Evolutionary conservation across 2,888 invertebrate genomes (phyloP).

Genomic region (Mythimna albipuncta): DNA sequence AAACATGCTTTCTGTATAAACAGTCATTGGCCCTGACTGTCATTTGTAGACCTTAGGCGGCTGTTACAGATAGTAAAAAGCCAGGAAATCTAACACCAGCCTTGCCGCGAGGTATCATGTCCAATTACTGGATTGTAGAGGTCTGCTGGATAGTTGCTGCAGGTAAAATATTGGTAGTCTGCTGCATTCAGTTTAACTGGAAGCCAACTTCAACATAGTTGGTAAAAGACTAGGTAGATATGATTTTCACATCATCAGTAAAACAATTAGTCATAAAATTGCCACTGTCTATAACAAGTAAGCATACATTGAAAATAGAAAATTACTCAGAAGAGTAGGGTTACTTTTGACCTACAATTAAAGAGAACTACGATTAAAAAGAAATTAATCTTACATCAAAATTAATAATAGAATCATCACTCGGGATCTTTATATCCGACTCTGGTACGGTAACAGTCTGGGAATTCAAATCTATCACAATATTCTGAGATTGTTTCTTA

Average conservation of each 20-base stretch:
- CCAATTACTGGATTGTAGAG: too few relatives aligned
- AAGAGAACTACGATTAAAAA: not conserved
- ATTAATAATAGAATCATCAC: constrained; percentile 92
- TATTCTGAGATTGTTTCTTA: constrained; percentile 92
- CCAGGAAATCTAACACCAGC: too few relatives aligned
- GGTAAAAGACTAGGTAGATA: not conserved
- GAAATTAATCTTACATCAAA: constrained; percentile 89
- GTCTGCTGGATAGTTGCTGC: too few relatives aligned
- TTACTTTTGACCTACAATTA: not conserved
- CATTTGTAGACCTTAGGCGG: too few relatives aligned
- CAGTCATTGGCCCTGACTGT: too few relatives aligned
- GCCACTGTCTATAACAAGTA: not conserved
- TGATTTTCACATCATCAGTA: not conserved
- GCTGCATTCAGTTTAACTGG: too few relatives aligned
- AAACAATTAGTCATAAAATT: not conserved
- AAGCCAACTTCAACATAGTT: too few relatives aligned
- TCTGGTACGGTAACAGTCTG: constrained; percentile 93
- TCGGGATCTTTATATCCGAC: constrained; percentile 83
- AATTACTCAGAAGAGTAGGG: too few relatives aligned
- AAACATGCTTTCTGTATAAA: too few relatives aligned
- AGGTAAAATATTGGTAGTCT: too few relatives aligned
- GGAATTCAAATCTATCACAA: constrained; percentile 93
- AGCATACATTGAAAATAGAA: not conserved
- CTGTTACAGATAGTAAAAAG: too few relatives aligned
- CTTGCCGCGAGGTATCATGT: too few relatives aligned